phyloP scores from a whole-genome alignment of 2,888 invertebrate genomes.

The Scaptomyza cyrtandrae region DNA sequence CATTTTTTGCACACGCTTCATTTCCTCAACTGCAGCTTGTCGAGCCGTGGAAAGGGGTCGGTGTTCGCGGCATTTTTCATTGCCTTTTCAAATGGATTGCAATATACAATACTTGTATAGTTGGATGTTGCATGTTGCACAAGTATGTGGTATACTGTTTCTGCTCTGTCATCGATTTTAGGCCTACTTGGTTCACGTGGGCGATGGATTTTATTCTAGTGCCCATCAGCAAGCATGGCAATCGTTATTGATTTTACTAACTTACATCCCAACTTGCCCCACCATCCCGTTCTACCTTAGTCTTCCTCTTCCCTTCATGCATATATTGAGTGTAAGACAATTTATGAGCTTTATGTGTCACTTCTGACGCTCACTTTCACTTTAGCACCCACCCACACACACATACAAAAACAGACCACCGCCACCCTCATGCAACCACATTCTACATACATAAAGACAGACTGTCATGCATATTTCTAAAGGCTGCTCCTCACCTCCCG shows the following conservation, averaged over 20 bases:
- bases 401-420: constrained; percentile 6
- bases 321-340: constrained; percentile 71
- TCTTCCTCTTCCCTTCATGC: constrained; percentile 32
- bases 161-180: constrained; percentile 55
- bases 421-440: constrained; percentile 3
- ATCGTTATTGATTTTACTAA: constrained; percentile 70
- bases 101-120: constrained; percentile 9
- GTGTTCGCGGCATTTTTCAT: constrained; percentile 16
- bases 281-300: background rate
- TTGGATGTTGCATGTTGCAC: background rate
- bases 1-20: constrained; percentile 41
- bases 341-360: constrained; percentile 80
- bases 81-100: constrained; percentile 44
- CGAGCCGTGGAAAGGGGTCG: constrained; percentile 19
- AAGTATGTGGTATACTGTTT: constrained; percentile 3
- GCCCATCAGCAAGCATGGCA: constrained; percentile 42
- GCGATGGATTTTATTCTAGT: constrained; percentile 36
- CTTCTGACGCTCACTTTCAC: constrained; percentile 76
- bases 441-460: constrained; percentile 6
- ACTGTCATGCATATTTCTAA: constrained; percentile 54
- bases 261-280: constrained; percentile 3
- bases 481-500: constrained; percentile 23
- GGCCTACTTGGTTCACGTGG: constrained; percentile 9
- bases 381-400: constrained; percentile 32
- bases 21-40: constrained; percentile 10